Base-by-base conservation (phyloP, 2,888 invertebrate species). In the Ochropleura plecta region DNA sequence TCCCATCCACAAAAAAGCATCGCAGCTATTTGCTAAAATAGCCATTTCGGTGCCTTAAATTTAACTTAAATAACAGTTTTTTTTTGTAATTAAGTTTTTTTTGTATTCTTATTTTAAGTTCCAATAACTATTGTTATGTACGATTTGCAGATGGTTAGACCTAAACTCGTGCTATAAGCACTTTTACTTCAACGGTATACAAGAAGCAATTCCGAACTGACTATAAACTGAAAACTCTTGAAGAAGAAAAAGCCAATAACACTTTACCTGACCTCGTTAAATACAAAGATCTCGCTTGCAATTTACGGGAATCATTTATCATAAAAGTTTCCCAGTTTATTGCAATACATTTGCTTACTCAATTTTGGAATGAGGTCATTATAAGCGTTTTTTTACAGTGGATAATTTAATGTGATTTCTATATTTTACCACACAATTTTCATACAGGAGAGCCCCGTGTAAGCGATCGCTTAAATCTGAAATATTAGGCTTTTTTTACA, bases 321-420 rank as follows among this genome's bases (percentile, higher is more conserved):
- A 40, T 51, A 40, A 62, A 62, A 60, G 14, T 46, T 40, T 73
- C 20, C 14, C 53, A 14, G 51, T 20, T 62, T 73, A 62, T 40
- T 72, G 73, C 60, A 8, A 62, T 18, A 46, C 18, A 46, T 53
- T 60, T n/a, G n/a, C n/a, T n/a, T n/a, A n/a, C n/a, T n/a, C n/a
- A n/a, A n/a, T n/a, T n/a, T n/a, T n/a, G n/a, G n/a, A n/a, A n/a
- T n/a, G n/a, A n/a, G n/a, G n/a, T n/a, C n/a, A n/a, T n/a, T n/a
- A n/a, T n/a, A n/a, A n/a, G n/a, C n/a, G n/a, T n/a, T n/a, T n/a
- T n/a, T n/a, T n/a, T n/a, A n/a, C n/a, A n/a, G n/a, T n/a, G n/a
- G n/a, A n/a, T n/a, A n/a, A n/a, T n/a, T n/a, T n/a, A n/a, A n/a
- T 53, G 51, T n/a, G 9, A 18, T 8, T 20, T 9, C 16, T 48